Evolutionary conservation across 1,140 invertebrate genomes (phyloP).

Genomic region (Palaemon carinicauda): DNA sequence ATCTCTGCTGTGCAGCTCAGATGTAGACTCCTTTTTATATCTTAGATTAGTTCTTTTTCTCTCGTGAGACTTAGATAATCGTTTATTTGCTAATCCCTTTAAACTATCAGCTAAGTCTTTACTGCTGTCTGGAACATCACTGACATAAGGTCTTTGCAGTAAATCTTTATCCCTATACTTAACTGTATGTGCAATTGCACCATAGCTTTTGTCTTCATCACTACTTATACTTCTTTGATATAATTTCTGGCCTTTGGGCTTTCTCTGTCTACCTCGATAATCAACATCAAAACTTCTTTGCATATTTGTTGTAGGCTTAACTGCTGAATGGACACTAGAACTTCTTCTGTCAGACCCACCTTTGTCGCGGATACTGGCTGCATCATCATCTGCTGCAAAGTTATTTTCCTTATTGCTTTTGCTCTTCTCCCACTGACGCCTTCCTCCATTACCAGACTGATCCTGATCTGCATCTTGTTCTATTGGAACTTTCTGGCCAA

Average conservation of each 20-base stretch:
- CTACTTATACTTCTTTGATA: constrained; percentile 21
- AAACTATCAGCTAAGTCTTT: constrained; percentile 4
- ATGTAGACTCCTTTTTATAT: background rate
- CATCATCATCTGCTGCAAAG: no score
- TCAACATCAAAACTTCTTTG: constrained; percentile 29
- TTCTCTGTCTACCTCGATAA: background rate
- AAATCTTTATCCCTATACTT: constrained; percentile 35
- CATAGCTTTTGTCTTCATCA: constrained; percentile 27
- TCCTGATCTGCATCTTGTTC: no score
- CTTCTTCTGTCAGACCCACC: no score
- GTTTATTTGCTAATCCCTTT: background rate
- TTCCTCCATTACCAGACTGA: no score
- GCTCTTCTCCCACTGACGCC: no score
- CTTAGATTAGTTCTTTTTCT: constrained; percentile 20
- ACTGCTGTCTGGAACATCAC: constrained; percentile 13
- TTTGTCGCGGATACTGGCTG: no score
- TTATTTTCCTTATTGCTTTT: no score
- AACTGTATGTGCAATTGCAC: background rate
- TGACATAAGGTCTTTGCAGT: background rate
- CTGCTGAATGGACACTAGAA: no score
- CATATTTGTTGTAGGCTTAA: no score
- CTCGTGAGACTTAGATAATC: background rate
- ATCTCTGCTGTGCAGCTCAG: background rate
- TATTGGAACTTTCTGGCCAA: no score
- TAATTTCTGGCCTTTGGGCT: background rate